A percentile compares a stretch with the other conserved stretches of the same genome.
These are phyloP conservation scores for Rhamphomyia laevipes DNA, from an alignment of 2,888 invertebrate genomes.

Conservation along the genomic window DNA sequence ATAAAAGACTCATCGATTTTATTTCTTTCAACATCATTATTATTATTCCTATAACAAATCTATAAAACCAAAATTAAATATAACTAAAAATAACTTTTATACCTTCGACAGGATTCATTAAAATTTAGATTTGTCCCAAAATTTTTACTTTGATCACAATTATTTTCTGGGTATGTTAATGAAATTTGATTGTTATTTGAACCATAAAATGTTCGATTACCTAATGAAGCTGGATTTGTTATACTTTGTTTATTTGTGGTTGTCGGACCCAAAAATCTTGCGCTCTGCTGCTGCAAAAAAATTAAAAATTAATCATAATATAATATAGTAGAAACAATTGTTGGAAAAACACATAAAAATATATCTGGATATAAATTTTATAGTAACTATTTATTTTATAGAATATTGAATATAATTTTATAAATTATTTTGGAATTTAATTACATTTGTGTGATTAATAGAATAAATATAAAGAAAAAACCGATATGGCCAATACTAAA, in stretches of 20 bases:
- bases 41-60: background rate
- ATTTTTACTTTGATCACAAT: conserved; percentile 36
- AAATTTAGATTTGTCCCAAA: conserved; percentile 30
- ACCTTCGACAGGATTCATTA: conserved; percentile 37
- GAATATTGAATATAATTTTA: no score
- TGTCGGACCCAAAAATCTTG: conserved; percentile 40
- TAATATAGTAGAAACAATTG: no score
- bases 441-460: no score
- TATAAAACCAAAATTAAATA: background rate
- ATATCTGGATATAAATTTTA: no score
- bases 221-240: conserved; percentile 35
- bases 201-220: conserved; percentile 22
- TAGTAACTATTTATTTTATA: no score
- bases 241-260: conserved; percentile 38
- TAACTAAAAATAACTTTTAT: background rate
- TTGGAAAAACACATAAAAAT: no score
- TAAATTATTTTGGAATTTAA: no score
- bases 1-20: conserved; percentile 34
- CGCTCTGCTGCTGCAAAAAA: conserved; percentile 38
- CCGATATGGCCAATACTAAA: no score
- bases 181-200: conserved; percentile 36
- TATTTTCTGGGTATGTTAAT: conserved; percentile 33
- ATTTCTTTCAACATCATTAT: conserved; percentile 25
- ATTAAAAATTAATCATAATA: conserved; percentile 2
- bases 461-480: no score